These are phyloP conservation scores for Coelopa pilipes DNA, from an alignment of 2,888 invertebrate species.

Conservation along the genomic window DNA sequence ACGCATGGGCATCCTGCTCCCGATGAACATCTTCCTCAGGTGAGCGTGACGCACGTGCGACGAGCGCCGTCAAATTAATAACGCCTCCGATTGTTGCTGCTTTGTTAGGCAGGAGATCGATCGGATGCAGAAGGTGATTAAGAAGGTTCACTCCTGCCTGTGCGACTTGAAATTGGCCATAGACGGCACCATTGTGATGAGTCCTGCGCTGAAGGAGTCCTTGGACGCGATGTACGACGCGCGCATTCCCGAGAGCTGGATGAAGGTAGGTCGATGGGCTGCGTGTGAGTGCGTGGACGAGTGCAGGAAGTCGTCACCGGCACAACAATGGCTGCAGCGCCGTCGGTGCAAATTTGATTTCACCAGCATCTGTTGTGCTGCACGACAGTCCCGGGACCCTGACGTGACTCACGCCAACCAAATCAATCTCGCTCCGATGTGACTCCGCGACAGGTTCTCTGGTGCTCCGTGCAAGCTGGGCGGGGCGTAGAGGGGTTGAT, in stretches of 20 bases:
- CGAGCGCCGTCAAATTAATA: neutral
- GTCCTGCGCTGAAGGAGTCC: slow-evolving; percentile 85
- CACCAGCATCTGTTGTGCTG: neutral
- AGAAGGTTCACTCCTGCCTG: slow-evolving; percentile 81
- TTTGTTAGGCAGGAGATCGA: slow-evolving; percentile 76
- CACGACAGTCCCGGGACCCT: neutral
- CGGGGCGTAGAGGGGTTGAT: no score
- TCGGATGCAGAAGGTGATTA: slow-evolving; percentile 88
- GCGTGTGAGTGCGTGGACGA: neutral
- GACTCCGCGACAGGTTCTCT: no score
- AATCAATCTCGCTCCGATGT: neutral
- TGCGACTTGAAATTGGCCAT: slow-evolving; percentile 93
- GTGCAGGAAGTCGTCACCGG: no score
- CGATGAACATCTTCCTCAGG: slow-evolving; percentile 95
- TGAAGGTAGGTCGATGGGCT: slow-evolving; percentile 77
- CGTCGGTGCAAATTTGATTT: neutral
- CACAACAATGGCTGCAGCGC: neutral
- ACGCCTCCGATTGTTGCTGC: slow-evolving; percentile 28
- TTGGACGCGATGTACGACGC: slow-evolving; percentile 98
- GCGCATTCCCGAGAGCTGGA: slow-evolving; percentile 90
- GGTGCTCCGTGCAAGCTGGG: no score
- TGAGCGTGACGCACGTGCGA: slow-evolving; percentile 46
- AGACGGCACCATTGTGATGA: slow-evolving; percentile 98
- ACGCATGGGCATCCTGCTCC: slow-evolving; percentile 91
- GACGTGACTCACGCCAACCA: neutral